Evolutionary conservation across 2,113 vertebrate species (phyloP), one percentile per base, ranked within the genome.

Genomic region (Rhinogobius similis): DNA sequence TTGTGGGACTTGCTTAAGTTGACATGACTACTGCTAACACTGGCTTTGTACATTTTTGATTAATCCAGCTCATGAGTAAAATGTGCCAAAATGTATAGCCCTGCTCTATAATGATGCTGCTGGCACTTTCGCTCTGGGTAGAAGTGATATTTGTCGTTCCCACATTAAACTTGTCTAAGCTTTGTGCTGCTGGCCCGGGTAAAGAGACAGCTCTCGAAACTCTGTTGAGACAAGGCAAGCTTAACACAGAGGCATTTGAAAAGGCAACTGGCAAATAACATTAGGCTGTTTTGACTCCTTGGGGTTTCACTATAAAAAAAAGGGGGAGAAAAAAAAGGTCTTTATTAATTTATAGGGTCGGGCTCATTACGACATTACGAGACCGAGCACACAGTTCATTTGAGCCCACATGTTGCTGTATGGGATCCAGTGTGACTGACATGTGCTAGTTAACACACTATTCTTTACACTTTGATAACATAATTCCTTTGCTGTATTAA

Each of bases 101-200:
- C 73, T 50, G 58, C 63, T 73, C 67, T 87, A 80, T 83, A 80
- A 88, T 88, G 86, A 85, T 32, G n/a, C 77, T 72, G 67, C 82
- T 83, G 84, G 87, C 82, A 87, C 73, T 77, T 86, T 69, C 80
- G 68, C 81, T 84, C 81, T 88, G 88, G 85, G 88, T 91, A 88
- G 76, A 75, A 72, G 87, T 73, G 87, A 83, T 90, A 89, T 91
- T 91, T 91, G 89, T 88, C 73, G 76, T 91, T 91, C 90, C 90
- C 89, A 91, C 90, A 91, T 76, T 85, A 73, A 78, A 83, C 82
- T 90, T 91, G 86, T 85, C 88, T 87, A 77, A 62, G 72, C 32
- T 82, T 80, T 72, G 52, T 70, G 67, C 77, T 73, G 53, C 78
- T 77, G 82, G 70, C 75, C 21, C 23, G 10, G 8, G 68, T 21